Percentiles rank a stretch among this genome's conserved stretches.
Conservation (phyloP, 1,140 invertebrate genomes). For the Forficula auricularia region DNA sequence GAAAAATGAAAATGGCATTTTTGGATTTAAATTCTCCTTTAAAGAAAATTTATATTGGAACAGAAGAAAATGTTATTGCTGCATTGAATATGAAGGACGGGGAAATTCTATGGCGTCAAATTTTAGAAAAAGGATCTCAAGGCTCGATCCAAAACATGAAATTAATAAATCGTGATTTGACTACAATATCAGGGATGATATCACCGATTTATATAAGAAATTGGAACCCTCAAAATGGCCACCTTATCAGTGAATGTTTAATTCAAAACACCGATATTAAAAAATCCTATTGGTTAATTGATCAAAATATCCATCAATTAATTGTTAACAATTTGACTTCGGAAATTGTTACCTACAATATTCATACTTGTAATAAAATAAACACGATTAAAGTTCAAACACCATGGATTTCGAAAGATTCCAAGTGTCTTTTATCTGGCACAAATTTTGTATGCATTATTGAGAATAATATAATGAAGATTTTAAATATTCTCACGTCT, state of each 20-base stretch:
- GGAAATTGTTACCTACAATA: constrained; percentile 49
- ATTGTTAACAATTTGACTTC: constrained; percentile 41
- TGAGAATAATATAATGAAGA: too few relatives aligned
- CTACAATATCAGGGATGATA: constrained; percentile 51
- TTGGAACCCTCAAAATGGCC: constrained; percentile 55
- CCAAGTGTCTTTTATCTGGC: constrained; percentile 9
- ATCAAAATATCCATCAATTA: background rate
- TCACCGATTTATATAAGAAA: constrained; percentile 53
- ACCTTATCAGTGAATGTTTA: constrained; percentile 33
- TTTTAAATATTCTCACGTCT: too few relatives aligned
- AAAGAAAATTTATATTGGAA: constrained; percentile 63
- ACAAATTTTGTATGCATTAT: too few relatives aligned
- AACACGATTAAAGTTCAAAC: constrained; percentile 37
- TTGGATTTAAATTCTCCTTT: constrained; percentile 55
- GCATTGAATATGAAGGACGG: constrained; percentile 66
- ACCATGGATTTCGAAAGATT: constrained; percentile 39
- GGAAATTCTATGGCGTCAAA: constrained; percentile 62
- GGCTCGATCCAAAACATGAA: constrained; percentile 40
- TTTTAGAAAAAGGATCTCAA: constrained; percentile 45
- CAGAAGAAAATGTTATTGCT: constrained; percentile 72
- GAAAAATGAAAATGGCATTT: constrained; percentile 55
- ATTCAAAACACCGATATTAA: constrained; percentile 15
- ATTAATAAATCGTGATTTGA: constrained; percentile 31
- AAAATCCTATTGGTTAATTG: background rate
- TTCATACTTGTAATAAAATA: constrained; percentile 41